Percentiles rank a stretch among this genome's conserved stretches.
phyloP scores from a whole-genome alignment of 1,140 invertebrate species.

The Trinorchestia longiramus region DNA sequence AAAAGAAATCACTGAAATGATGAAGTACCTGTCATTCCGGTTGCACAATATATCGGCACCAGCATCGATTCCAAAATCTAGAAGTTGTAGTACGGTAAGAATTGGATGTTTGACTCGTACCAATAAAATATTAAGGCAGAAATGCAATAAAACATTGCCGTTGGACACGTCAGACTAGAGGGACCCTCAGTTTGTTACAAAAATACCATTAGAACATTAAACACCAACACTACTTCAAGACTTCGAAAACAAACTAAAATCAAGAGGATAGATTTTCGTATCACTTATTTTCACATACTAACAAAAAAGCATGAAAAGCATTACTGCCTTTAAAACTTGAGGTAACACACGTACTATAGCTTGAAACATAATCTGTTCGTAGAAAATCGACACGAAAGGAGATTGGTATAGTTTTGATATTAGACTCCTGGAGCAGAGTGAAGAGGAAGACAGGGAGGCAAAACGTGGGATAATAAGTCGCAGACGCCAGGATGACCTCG shows the following conservation, averaged over 20 bases:
- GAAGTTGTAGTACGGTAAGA: background rate
- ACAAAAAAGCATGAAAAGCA: background rate
- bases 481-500: constrained; percentile 31
- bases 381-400: background rate
- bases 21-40: no score
- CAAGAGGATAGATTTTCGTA: background rate
- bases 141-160: background rate
- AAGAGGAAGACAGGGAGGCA: background rate
- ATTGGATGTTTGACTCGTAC: background rate
- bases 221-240: background rate
- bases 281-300: background rate
- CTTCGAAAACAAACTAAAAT: background rate
- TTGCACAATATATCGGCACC: background rate
- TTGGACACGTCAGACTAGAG: background rate
- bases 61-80: background rate
- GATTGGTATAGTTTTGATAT: background rate
- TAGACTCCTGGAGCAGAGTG: background rate
- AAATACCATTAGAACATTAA: background rate
- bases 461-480: background rate
- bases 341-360: background rate
- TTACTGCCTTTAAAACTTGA: background rate
- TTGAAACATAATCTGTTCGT: background rate
- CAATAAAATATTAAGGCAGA: background rate
- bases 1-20: background rate
- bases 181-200: background rate